Conservation (phyloP, 1,140 invertebrate species). For the Cydia pomonella region DNA sequence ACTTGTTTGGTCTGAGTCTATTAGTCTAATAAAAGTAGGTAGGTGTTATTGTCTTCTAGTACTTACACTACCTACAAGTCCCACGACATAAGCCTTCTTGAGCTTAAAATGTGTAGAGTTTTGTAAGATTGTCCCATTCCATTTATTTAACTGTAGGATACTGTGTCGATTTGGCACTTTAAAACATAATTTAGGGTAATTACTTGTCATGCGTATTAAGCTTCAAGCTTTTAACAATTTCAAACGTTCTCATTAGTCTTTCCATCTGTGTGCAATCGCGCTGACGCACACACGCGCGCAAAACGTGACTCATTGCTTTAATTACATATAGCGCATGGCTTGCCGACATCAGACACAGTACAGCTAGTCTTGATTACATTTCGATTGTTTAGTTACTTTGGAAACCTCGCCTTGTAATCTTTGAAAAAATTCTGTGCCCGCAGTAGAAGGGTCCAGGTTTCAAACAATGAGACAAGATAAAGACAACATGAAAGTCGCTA, state of each 20-base stretch:
- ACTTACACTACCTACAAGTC: no score
- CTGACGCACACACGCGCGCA: constrained; percentile 35
- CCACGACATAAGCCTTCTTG: no score
- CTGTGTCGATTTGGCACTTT: background rate
- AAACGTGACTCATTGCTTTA: constrained; percentile 49
- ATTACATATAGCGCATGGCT: constrained; percentile 39
- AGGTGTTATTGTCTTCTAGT: no score
- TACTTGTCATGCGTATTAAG: background rate
- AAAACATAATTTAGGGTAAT: background rate
- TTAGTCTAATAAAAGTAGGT: no score
- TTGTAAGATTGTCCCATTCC: no score
- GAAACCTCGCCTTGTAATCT: background rate
- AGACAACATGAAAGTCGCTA: no score
- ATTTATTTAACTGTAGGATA: background rate
- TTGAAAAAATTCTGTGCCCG: background rate
- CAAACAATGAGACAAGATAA: background rate
- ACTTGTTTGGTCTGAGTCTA: no score
- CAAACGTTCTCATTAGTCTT: constrained; percentile 38
- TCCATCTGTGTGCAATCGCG: constrained; percentile 40
- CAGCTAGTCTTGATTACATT: constrained; percentile 26
- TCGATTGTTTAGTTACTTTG: background rate
- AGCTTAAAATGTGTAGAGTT: no score
- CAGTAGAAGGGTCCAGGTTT: background rate
- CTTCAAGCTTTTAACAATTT: constrained; percentile 17
- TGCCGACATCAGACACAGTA: constrained; percentile 18